Evolutionary conservation across 2,888 invertebrate species (phyloP).

Genomic region (Punctoribates punctum): DNA sequence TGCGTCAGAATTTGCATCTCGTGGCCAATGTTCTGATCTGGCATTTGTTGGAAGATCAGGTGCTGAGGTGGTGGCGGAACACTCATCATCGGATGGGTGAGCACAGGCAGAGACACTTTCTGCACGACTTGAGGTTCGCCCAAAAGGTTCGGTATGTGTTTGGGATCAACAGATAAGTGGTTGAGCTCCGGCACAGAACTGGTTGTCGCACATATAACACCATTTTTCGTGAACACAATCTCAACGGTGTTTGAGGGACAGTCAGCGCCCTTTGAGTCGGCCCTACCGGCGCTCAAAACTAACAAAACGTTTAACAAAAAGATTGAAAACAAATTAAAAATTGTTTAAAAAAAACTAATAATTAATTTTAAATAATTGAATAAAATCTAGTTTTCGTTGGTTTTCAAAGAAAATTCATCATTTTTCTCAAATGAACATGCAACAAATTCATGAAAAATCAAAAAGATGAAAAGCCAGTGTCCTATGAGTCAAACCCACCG

Average conservation of each 20-base stretch:
- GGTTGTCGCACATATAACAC: constrained; percentile 22
- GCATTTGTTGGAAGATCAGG: neutral
- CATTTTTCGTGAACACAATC: constrained; percentile 14
- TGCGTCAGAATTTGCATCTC: too few species aligned
- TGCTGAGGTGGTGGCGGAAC: neutral
- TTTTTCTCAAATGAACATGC: too few species aligned
- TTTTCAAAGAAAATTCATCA: too few species aligned
- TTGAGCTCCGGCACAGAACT: neutral
- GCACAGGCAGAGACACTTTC: neutral
- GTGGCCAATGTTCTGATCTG: neutral
- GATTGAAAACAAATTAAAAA: too few species aligned
- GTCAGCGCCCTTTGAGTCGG: neutral
- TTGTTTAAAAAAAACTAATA: too few species aligned
- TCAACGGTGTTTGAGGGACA: constrained; percentile 21
- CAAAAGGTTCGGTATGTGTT: neutral
- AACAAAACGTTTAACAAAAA: neutral
- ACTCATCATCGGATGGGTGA: neutral
- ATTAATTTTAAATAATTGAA: too few species aligned
- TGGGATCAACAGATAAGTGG: neutral
- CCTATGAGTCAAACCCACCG: neutral
- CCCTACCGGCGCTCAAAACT: neutral
- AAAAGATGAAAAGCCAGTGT: neutral
- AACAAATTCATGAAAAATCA: too few species aligned
- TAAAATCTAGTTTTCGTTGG: too few species aligned
- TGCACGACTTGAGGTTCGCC: neutral